Evolutionary conservation across 1,140 invertebrate species (phyloP).

Genomic region (Amyelois transitella): DNA sequence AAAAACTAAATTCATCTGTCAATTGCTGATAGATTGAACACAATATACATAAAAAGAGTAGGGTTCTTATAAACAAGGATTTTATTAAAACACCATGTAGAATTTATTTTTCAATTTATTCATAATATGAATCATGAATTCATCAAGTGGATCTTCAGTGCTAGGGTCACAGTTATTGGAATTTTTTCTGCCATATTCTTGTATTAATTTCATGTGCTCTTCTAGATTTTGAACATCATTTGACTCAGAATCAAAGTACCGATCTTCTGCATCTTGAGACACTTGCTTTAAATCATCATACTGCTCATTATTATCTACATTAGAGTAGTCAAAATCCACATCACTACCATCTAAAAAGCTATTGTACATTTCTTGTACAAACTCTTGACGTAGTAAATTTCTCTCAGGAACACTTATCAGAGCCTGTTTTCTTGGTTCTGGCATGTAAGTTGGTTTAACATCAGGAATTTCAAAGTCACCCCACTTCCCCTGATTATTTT

Average conservation of each 20-base stretch:
- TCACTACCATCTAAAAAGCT: slow-evolving; percentile 91
- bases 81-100: slow-evolving; percentile 3
- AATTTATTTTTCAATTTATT: slow-evolving; percentile 33
- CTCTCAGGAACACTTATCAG: slow-evolving; percentile 76
- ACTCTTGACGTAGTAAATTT: slow-evolving; percentile 85
- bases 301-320: slow-evolving; percentile 84
- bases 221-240: slow-evolving; percentile 72
- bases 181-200: slow-evolving; percentile 46
- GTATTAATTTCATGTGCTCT: slow-evolving; percentile 63
- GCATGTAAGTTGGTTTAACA: slow-evolving; percentile 32
- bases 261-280: slow-evolving; percentile 87
- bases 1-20: too few species aligned
- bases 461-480: slow-evolving; percentile 71
- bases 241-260: slow-evolving; percentile 90
- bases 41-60: too few species aligned
- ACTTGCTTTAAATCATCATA: slow-evolving; percentile 84
- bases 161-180: slow-evolving; percentile 24
- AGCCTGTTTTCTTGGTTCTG: slow-evolving; percentile 30
- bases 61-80: slow-evolving; percentile 7
- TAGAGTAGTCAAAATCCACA: slow-evolving; percentile 86
- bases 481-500: slow-evolving; percentile 41
- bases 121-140: slow-evolving; percentile 81
- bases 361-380: slow-evolving; percentile 90
- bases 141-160: slow-evolving; percentile 82
- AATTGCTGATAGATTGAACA: too few species aligned